phyloP scores from a whole-genome alignment of 2,113 vertebrate species.

The Eulemur rufifrons region DNA sequence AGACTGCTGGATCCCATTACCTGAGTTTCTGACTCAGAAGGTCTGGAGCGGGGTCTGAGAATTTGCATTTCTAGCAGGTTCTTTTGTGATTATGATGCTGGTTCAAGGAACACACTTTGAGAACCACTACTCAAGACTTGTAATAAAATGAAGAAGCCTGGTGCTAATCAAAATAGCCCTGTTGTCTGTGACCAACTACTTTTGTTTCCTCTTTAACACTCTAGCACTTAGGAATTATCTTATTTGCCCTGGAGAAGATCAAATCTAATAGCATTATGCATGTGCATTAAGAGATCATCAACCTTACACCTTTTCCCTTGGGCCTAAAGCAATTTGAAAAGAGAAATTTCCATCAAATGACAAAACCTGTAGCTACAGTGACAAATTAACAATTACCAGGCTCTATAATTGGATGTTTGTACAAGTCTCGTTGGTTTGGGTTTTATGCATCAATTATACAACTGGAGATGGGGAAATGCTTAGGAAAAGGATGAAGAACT shows the following conservation, averaged over 20 bases:
- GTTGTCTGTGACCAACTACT: neutral
- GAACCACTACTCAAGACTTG: neutral
- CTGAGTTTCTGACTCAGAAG: neutral
- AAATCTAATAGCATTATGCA: conserved; percentile 57
- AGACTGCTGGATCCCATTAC: neutral
- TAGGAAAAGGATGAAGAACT: neutral
- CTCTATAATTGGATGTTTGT: conserved; percentile 36
- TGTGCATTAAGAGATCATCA: conserved; percentile 58
- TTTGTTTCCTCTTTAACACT: neutral
- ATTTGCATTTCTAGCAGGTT: neutral
- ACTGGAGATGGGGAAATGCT: neutral
- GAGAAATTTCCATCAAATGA: conserved; percentile 44
- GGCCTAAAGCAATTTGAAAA: conserved; percentile 61
- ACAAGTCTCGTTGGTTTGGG: neutral
- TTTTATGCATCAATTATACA: conserved; percentile 30
- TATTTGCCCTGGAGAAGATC: conserved; percentile 41
- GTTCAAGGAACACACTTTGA: neutral
- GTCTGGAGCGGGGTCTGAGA: neutral
- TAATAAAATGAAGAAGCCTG: neutral
- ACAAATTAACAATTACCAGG: conserved; percentile 55
- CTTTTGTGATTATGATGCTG: neutral
- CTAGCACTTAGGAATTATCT: neutral
- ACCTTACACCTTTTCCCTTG: conserved; percentile 38
- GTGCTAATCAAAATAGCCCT: neutral
- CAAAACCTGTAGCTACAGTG: conserved; percentile 61